Base-by-base conservation (phyloP, 2,113 vertebrate species). In the Mastomys coucha region DNA sequence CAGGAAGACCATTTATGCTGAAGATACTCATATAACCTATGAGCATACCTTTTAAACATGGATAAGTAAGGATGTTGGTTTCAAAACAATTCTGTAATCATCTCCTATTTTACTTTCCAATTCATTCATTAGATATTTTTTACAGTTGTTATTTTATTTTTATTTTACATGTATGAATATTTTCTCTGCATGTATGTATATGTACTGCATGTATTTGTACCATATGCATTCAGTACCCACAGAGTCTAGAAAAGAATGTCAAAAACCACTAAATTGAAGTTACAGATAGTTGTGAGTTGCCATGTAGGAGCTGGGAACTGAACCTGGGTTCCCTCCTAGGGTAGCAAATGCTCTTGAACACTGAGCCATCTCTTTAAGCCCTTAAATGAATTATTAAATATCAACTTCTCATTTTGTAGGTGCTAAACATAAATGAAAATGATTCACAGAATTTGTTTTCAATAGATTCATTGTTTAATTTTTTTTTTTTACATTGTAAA, bases 61-160 rank as follows among this genome's bases (percentile, higher is more conserved):
- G 58, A 45, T 20, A 85, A 33, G 19, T 85, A 16, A 31, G 39
- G 7, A 45, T 65, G 26, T 65, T 14, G 51, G 8, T 39, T 94
- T 89, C 20, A 88, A 96, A 92, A 91, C 45, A 92, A 86, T 86
- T 91, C 12, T 91, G 4, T 85, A 84, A 97, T 72, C 63, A 42
- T 78, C 1, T 53, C 36, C 33, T 84, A 51, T 63, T 89, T 92
- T 82, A 63, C 39, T 89, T 92, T 82, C 78, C 39, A 26, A 11
- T 72, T 94, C 28, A 58, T 8, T 90, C 7, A 45, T 88, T 95
- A n/a, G 4, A 84, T 80, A 60, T 16, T 82, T 82, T 81, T 75
- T 36, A 36, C 17, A 56, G 36, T n/a, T 36, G 33, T 20, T 56
- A 51, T 49, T 51, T 28, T 49, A 42, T 53, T 78, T 53, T 82